These are phyloP conservation scores for Trachelipus rathkii DNA, from an alignment of 1,140 invertebrate species.

Conservation along the genomic window DNA sequence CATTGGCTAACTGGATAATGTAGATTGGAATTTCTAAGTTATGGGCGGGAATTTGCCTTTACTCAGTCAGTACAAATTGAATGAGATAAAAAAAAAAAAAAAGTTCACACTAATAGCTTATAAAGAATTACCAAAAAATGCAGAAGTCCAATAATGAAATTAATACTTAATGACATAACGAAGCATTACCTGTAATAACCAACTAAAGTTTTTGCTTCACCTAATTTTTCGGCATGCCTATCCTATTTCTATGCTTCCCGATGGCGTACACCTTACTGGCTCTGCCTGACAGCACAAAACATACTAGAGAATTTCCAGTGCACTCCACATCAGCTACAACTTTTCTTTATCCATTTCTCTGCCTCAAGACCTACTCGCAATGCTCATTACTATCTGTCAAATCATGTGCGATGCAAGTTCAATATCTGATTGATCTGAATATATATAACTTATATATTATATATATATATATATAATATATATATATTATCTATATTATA, in stretches of 20 bases:
- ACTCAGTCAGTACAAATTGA: neutral
- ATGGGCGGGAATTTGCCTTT: too few species aligned
- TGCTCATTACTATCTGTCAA: too few species aligned
- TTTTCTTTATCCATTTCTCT: slow-evolving; percentile 57
- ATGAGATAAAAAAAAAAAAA: too few species aligned
- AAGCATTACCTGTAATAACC: slow-evolving; percentile 41
- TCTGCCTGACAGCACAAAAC: slow-evolving; percentile 89
- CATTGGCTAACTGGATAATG: too few species aligned
- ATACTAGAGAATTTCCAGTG: slow-evolving; percentile 92
- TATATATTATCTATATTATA: too few species aligned
- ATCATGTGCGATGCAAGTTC: slow-evolving; percentile 95
- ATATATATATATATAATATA: too few species aligned
- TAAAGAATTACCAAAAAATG: too few species aligned
- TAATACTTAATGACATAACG: neutral
- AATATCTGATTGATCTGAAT: slow-evolving; percentile 86
- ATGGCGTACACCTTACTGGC: slow-evolving; percentile 89
- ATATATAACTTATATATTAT: too few species aligned
- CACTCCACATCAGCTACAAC: slow-evolving; percentile 92
- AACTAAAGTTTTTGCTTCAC: slow-evolving; percentile 38
- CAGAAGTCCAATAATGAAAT: neutral
- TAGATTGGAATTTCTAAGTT: too few species aligned
- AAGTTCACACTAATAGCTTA: too few species aligned
- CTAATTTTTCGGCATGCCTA: slow-evolving; percentile 70
- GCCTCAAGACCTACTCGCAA: too few species aligned
- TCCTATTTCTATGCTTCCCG: slow-evolving; percentile 82